These are phyloP conservation scores for Notiomystis cincta DNA, from an alignment of 2,113 vertebrate genomes.

Conservation along the genomic window DNA sequence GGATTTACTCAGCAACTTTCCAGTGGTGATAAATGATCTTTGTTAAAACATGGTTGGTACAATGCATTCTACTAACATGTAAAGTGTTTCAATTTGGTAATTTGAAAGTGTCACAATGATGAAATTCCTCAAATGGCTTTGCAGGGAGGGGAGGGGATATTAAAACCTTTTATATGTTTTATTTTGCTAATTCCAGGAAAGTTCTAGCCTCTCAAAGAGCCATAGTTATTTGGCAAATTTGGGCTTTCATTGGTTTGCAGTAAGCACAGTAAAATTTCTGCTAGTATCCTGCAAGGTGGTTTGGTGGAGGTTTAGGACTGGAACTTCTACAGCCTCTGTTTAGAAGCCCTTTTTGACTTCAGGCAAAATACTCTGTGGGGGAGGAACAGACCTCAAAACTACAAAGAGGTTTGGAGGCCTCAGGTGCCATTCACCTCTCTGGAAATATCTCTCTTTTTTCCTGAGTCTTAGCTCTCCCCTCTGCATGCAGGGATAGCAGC, in stretches of 20 bases:
- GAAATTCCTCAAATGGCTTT: conserved; percentile 9
- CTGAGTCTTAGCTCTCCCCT: background rate
- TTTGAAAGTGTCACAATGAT: background rate
- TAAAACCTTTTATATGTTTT: background rate
- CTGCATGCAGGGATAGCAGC: fast-evolving
- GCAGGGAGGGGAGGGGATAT: background rate
- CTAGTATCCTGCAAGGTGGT: background rate
- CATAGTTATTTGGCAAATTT: background rate
- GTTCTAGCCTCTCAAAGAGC: background rate
- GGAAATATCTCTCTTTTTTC: background rate
- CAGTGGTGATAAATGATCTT: conserved; percentile 36
- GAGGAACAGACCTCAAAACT: background rate
- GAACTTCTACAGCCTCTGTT: background rate
- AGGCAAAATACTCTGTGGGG: background rate
- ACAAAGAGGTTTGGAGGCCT: background rate
- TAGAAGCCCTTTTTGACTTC: background rate
- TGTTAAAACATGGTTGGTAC: background rate
- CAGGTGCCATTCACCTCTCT: background rate
- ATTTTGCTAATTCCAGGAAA: background rate
- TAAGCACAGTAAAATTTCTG: background rate
- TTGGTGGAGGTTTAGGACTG: background rate
- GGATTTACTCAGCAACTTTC: conserved; percentile 57
- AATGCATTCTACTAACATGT: conserved; percentile 47
- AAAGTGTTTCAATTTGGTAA: conserved; percentile 21
- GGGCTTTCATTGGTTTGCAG: background rate